Percentiles rank a stretch among this genome's conserved stretches.
Evolutionary conservation across 2,888 invertebrate genomes (phyloP).

Genomic region (Gymnocheta viridis): DNA sequence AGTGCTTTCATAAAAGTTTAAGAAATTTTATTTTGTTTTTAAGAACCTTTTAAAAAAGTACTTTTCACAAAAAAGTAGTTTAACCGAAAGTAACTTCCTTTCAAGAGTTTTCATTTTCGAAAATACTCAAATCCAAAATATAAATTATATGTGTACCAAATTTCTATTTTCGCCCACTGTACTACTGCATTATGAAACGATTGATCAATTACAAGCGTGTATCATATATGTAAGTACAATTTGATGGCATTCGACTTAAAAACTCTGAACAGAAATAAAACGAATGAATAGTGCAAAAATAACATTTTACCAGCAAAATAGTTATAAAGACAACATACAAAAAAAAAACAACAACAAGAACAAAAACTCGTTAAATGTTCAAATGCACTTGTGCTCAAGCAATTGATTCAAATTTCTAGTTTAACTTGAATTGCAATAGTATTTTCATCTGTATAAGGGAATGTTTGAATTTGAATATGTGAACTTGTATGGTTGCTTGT

Average conservation of each 20-base stretch:
- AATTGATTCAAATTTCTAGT: slow-evolving; percentile 69
- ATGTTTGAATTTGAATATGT: slow-evolving; percentile 17
- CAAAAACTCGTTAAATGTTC: slow-evolving; percentile 64
- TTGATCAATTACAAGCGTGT: slow-evolving; percentile 59
- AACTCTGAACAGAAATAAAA: slow-evolving; percentile 18
- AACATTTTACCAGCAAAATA: slow-evolving; percentile 8
- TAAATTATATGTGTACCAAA: no score
- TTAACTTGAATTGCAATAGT: slow-evolving; percentile 58
- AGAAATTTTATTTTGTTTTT: no score
- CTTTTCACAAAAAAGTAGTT: background rate
- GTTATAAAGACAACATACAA: slow-evolving; percentile 3
- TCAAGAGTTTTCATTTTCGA: no score
- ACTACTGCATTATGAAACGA: background rate
- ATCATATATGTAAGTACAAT: slow-evolving; percentile 46
- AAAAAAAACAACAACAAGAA: background rate
- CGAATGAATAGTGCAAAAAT: slow-evolving; percentile 26
- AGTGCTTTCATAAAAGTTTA: no score
- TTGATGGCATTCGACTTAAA: slow-evolving; percentile 48
- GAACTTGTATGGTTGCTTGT: background rate
- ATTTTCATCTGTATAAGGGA: slow-evolving; percentile 10
- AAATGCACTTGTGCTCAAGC: slow-evolving; percentile 68
- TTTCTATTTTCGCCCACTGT: slow-evolving; percentile 4
- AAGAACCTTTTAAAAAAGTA: no score
- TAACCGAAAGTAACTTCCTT: no score
- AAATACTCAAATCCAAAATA: no score